phyloP scores from a whole-genome alignment of 2,888 invertebrate species.

The Meganola albula region DNA sequence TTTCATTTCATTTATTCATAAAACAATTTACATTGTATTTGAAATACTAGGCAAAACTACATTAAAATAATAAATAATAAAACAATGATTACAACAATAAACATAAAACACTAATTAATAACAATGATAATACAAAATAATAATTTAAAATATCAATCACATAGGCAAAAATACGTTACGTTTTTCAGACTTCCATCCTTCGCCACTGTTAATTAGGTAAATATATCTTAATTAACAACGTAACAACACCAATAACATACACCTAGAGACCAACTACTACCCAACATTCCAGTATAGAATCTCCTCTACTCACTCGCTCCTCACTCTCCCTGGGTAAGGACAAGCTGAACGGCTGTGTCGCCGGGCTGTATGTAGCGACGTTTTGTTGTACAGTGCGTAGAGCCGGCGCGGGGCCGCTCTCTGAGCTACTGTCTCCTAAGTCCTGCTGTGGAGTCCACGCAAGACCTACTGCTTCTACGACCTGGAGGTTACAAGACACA shows the following conservation, averaged over 20 bases:
- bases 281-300: conserved; percentile 54
- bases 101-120: no score
- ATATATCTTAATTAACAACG: no score
- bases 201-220: no score
- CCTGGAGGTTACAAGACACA: conserved; percentile 22
- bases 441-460: conserved; percentile 92
- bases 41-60: no score
- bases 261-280: conserved; percentile 13
- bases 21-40: no score
- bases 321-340: conserved; percentile 83
- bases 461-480: conserved; percentile 35
- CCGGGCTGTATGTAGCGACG: conserved; percentile 58
- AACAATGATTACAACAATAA: no score
- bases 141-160: no score
- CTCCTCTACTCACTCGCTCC: conserved; percentile 50
- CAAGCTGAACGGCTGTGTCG: conserved; percentile 84
- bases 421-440: conserved; percentile 82
- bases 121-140: no score
- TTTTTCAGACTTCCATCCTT: no score
- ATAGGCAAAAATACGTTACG: no score
- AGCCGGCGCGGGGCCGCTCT: conserved; percentile 47
- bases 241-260: conserved; percentile 14
- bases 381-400: conserved; percentile 18
- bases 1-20: no score
- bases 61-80: no score